Evolutionary conservation across 1,140 invertebrate genomes (phyloP), one percentile per base, ranked within the genome.

Genomic region (Leptopilina clavipes): DNA sequence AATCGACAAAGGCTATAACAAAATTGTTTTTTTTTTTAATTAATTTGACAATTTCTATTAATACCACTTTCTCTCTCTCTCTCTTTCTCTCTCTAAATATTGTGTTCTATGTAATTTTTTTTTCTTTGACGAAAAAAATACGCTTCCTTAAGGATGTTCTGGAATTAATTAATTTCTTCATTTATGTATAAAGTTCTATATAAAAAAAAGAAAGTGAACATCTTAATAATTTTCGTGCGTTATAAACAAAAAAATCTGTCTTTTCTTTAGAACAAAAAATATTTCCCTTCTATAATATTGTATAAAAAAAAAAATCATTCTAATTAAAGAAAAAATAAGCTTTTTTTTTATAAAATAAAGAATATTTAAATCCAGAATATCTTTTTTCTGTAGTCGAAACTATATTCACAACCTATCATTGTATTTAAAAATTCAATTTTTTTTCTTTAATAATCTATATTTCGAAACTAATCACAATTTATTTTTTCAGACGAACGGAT

Each of bases 111-210:
- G 25, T 31, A 31, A 65, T 31, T 31, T 65, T 31, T 3, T 65
- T 65, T 65, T 37, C 1, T 65, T 31, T 14, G 70, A 54, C 52
- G 70, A 73, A 73, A 81, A 65, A 79, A 75, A 79, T 82, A 71
- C 75, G 71, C 54, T 78, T 74, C 77, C 73, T 73, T 80, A 72
- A 75, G 79, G 54, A 65, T 31, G 14, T 65, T 65, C 59, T 31
- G 73, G 75, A 81, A 77, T 82, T 71, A 81, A 81, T 79, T 77
- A 83, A 77, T 52, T 70, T 81, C 72, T 83, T 80, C 22, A 81
- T 73, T 40, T 73, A 77, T 17, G 25, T 80, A 73, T 52, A 75
- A 22, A 74, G 37, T 37, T 45, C 75, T 70, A 75, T 71, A 70
- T 48, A 59, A 76, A 72, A 22, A 75, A 37, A 17, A 70, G 17